A percentile compares a stretch with the other conserved stretches of the same genome.
Conservation (phyloP, 1,140 invertebrate genomes). For the Spodoptera litura region DNA sequence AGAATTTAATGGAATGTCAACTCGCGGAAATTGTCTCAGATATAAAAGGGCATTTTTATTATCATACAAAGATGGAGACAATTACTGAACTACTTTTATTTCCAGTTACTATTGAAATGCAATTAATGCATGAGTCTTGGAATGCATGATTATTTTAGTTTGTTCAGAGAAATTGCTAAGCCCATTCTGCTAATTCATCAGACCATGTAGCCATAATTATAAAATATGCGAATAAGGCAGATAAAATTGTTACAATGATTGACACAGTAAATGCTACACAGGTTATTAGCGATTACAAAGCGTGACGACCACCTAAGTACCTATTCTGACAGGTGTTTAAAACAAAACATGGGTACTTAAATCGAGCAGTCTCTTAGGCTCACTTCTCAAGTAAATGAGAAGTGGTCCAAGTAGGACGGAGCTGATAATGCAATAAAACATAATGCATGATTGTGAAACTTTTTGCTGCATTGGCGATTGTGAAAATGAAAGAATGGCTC, state of each 20-base stretch:
- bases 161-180: too few species aligned
- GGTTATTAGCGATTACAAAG: slow-evolving; percentile 4
- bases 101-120: too few species aligned
- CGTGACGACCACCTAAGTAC: neutral
- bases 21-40: neutral
- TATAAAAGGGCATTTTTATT: neutral
- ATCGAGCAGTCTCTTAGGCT: neutral
- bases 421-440: slow-evolving; percentile 37
- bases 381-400: neutral
- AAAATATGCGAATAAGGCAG: neutral
- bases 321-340: neutral
- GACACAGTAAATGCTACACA: slow-evolving; percentile 4
- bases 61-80: neutral
- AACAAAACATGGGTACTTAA: neutral
- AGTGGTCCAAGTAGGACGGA: neutral
- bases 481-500: slow-evolving; percentile 10
- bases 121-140: too few species aligned
- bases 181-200: neutral
- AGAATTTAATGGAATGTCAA: slow-evolving; percentile 2
- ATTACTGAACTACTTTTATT: neutral
- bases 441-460: slow-evolving; percentile 30
- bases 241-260: slow-evolving; percentile 21
- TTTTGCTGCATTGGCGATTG: slow-evolving; percentile 26
- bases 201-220: too few species aligned
- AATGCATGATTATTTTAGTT: too few species aligned